phyloP scores from a whole-genome alignment of 2,888 invertebrate genomes.

The Chymomyza amoena region DNA sequence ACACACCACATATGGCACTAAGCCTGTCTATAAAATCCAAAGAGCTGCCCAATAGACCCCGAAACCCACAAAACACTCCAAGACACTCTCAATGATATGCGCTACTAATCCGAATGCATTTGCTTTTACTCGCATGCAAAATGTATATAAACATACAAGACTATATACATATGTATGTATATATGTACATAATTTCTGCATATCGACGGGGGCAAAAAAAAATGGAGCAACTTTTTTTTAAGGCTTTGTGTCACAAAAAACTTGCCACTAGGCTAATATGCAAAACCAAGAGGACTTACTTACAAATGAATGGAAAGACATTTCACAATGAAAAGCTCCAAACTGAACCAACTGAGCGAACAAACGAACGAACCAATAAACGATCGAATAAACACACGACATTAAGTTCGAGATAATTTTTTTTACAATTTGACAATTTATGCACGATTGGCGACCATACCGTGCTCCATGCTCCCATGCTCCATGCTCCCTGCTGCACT shows the following conservation, averaged over 20 bases:
- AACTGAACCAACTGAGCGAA: conserved; percentile 21
- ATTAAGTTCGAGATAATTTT: conserved; percentile 68
- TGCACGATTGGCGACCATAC: conserved; percentile 60
- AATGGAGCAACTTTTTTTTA: conserved; percentile 51
- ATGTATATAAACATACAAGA: conserved; percentile 14
- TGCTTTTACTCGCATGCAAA: conserved; percentile 47
- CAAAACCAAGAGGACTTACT: conserved; percentile 34
- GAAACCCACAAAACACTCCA: conserved; percentile 5
- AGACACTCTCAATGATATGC: conserved; percentile 59
- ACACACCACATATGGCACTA: conserved; percentile 38
- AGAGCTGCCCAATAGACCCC: not conserved
- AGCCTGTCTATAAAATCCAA: conserved; percentile 26
- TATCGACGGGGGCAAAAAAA: conserved; percentile 51
- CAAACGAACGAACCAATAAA: conserved; percentile 8
- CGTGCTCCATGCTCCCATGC: not conserved
- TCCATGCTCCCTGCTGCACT: not conserved
- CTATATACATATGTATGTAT: conserved; percentile 29
- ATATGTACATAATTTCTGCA: conserved; percentile 48
- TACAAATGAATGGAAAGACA: conserved; percentile 60
- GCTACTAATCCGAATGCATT: conserved; percentile 54
- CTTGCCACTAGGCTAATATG: conserved; percentile 18
- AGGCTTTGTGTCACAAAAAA: conserved; percentile 15
- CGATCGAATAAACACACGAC: conserved; percentile 37
- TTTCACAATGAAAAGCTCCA: conserved; percentile 56
- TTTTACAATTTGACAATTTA: conserved; percentile 74